Evolutionary conservation across 2,113 vertebrate species (phyloP).

Genomic region (Shinisaurus crocodilurus): DNA sequence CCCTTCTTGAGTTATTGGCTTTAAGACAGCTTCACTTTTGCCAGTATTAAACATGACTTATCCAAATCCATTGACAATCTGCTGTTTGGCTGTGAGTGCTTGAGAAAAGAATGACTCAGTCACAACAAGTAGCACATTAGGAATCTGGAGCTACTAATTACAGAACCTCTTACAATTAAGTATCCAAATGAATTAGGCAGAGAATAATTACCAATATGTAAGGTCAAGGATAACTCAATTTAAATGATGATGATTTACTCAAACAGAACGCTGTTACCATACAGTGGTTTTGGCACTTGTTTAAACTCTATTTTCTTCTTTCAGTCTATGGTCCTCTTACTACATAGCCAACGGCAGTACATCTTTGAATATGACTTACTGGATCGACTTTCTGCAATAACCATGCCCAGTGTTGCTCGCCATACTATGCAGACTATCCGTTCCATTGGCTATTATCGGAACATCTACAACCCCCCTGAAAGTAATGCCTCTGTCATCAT

Average conservation of each 20-base stretch:
- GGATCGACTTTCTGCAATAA: constrained; percentile 93
- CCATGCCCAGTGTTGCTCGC: constrained; percentile 97
- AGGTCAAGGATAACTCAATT: constrained; percentile 83
- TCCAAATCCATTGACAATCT: constrained; percentile 79
- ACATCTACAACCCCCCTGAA: constrained; percentile 96
- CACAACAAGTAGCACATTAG: constrained; percentile 78
- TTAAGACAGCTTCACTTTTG: constrained; percentile 69
- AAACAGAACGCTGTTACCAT: constrained; percentile 62
- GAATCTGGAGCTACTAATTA: constrained; percentile 80
- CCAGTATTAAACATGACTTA: constrained; percentile 74
- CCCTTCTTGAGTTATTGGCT: constrained; percentile 74
- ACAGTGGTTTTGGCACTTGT: constrained; percentile 66
- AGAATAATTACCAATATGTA: constrained; percentile 77
- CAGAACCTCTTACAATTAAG: constrained; percentile 78
- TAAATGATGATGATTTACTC: constrained; percentile 75
- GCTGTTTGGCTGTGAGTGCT: constrained; percentile 76
- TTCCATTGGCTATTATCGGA: constrained; percentile 97
- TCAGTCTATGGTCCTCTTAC: constrained; percentile 96
- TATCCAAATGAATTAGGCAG: constrained; percentile 79
- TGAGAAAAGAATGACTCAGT: constrained; percentile 73
- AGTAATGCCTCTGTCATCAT: constrained; percentile 96
- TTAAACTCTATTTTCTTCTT: constrained; percentile 72
- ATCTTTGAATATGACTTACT: constrained; percentile 95
- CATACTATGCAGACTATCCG: constrained; percentile 98
- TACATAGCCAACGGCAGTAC: constrained; percentile 98